Base-by-base conservation (phyloP, 2,888 invertebrate species). In the Orthosia gothica region DNA sequence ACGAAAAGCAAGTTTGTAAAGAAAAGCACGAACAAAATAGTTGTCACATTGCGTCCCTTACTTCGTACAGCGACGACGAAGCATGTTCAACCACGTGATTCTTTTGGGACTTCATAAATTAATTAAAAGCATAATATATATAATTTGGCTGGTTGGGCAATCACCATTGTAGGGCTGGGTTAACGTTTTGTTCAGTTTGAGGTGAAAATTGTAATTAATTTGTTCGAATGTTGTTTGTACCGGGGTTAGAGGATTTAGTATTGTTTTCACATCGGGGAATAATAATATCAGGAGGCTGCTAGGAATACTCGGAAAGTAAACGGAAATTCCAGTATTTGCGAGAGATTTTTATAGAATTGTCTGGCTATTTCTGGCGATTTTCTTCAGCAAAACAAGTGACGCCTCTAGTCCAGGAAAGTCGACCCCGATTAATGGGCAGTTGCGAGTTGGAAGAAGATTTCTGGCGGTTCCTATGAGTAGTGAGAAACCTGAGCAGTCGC, bases 21-120 rank as follows among this genome's bases (percentile, higher is more conserved):
- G 3, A 45, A 45, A 52, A 55, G 23, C 5, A 32, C 32, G 2
- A 54, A 23, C 15, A n/a, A 40, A 50, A 52, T 26, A 52, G 7
- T 58, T 40, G 45, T 49, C 47, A 55, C 40, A 32, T 50, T 47
- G 40, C 23, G 13, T n/a, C 58, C 45, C 5, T 20, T n/a, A 12
- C 32, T 83, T 83, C 65, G 63, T 49, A 66, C 55, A 64, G 69
- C 70, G 11, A 55, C 11, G 50, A 26, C 64, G 15, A 78, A 76
- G 68, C 76, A 58, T 86, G 74, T 70, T 54, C 57, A 0, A 64
- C 69, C 77, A 74, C 81, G 74, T 74, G 73, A 40, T 79, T 74
- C 86, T 76, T 76, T 70, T 65, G 86, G 79, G 84, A 81, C 78
- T 86, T 85, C 81, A 75, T 75, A 70, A 69, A 81, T 81, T 85